Evolutionary conservation across 2,113 vertebrate species (phyloP), one percentile per base, ranked within the genome.

Genomic region (Ifrita kowaldi): DNA sequence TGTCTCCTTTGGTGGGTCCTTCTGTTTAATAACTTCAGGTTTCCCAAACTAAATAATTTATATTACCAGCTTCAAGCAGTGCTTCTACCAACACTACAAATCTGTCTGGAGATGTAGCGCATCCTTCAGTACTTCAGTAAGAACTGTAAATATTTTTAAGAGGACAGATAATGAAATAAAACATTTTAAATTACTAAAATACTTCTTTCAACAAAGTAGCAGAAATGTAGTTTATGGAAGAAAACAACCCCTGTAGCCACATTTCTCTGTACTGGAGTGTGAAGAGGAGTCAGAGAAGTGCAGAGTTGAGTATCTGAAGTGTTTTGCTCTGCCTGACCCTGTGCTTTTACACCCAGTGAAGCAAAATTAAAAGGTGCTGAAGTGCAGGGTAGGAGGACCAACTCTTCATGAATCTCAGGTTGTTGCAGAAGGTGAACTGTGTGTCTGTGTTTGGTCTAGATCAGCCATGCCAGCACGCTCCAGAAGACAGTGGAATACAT

Each of bases 401-500:
- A 13, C 32, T 50, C 30, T 20, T 59, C 3, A 2, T 8, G 57
- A 92, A 5, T 27, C 24, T 47, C 39, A 63, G 42, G 81, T 15
- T 70, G 62, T 86, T 84, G 24, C 79, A 84, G 90, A 69, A 71
- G 44, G 26, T 47, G 83, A 96, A 47, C 70, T 59, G 17, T 85
- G 47, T 95, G 92, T 92, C 76, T 93, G 75, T 82, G 68, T 83
- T 87, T 79, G 80, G 41, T 69, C 13, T 95, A 99, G 99, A 98
- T 98, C 96, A 99, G 98, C 97, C 99, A 99, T 32, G 99, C 99
- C 44, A 97, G 98, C 90, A 99, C 98, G 0, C 98, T 99, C 64
- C 99, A 99, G 98, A 99, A 99, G 97, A 98, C 99, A 0, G 99
- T 99, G 93, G 99, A 99, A 49, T 98, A 99, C 96, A 99, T 99